These are phyloP conservation scores for Calcarius lapponicus DNA, from an alignment of 2,797 vertebrate genomes.

Conservation along the genomic window DNA sequence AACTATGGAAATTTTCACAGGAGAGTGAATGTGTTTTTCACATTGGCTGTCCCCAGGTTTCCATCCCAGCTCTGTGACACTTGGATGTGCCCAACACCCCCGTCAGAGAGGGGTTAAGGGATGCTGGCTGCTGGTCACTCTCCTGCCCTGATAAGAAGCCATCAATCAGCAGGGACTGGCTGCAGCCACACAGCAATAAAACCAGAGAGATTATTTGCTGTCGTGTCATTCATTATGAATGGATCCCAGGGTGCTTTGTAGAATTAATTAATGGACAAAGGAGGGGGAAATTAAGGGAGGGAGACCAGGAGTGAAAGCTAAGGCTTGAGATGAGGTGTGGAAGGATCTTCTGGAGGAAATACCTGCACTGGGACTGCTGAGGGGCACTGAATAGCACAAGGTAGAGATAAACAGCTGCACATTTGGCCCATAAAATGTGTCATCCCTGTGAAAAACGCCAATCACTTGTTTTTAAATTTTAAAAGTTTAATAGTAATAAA, in stretches of 20 bases:
- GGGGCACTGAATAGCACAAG: accelerated
- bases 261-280: conserved; percentile 52
- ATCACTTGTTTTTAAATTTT: no score
- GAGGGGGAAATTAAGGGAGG: conserved; percentile 2
- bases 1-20: not conserved
- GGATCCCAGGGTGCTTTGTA: conserved; percentile 25
- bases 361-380: accelerated
- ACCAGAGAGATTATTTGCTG: conserved; percentile 33
- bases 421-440: not conserved
- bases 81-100: not conserved
- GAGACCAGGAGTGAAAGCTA: not conserved
- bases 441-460: no score
- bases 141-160: not conserved
- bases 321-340: not conserved
- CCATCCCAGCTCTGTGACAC: not conserved
- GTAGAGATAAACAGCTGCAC: not conserved
- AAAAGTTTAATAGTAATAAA: no score
- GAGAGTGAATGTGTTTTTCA: not conserved
- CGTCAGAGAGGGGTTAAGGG: not conserved
- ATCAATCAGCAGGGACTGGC: conserved; percentile 13
- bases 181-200: not conserved
- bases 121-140: conserved; percentile 4
- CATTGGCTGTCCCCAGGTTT: not conserved
- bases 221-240: conserved; percentile 40
- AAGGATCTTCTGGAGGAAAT: not conserved